Evolutionary conservation across 2,888 invertebrate genomes (phyloP), one percentile per base, ranked within the genome.

Genomic region (Melieria picta): DNA sequence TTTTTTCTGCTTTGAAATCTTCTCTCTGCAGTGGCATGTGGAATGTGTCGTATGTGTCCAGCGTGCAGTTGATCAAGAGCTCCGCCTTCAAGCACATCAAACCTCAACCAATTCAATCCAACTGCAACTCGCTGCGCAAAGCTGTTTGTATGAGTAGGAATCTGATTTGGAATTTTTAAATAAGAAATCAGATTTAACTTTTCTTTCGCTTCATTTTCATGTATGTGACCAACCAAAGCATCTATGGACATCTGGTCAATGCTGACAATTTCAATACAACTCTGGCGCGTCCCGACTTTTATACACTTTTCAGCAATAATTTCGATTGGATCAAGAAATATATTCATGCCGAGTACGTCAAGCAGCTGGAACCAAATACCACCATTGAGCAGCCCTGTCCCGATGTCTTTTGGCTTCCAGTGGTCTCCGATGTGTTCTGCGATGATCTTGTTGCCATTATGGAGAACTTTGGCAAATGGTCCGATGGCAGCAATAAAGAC

Each of bases 401-500:
- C 0, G 99, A 99, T 87, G 99, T 99, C 0, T 99, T 93, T 86
- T 98, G 98, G 97, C 96, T 97, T 85, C 97, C 98, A 71, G 88
- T 95, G 83, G 90, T 92, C 72, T 91, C 92, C 0, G 88, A 90
- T 65, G 90, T 91, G 62, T 99, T 97, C 87, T 94, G 95, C 81
- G 88, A 90, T 72, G 95, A 98, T 82, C 90, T 98, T 83, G 92
- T 99, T 62, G 93, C 92, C 66, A 92, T 96, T 81, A 93, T 98
- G 93, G 99, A 99, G 87, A 88, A 89, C 16, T 95, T 88, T 85
- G 98, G 98, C 30, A 84, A 88, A 78, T 99, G 99, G 99, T 99
- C 98, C 5, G 94, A 94, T 80, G 99, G 99, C 48, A 89, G 90
- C 45, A 96, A 95, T 83, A 88, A 89, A 92, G 99, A 99, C 85